Base-by-base conservation (phyloP, 2,113 vertebrate genomes). In the Oncorhynchus keta region DNA sequence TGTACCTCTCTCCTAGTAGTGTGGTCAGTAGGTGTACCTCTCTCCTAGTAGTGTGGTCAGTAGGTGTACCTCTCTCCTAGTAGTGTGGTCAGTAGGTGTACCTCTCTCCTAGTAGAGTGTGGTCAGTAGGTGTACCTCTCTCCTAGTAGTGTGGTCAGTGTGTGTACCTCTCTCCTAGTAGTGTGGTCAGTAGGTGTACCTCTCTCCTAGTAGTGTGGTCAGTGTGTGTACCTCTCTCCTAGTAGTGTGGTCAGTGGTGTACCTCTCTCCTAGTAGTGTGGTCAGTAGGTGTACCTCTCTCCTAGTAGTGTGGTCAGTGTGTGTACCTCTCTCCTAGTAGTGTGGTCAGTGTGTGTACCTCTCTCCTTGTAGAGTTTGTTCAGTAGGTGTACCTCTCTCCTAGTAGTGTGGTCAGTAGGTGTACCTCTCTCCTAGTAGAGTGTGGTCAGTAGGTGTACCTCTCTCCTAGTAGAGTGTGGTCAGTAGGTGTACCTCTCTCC, bases 71-170 rank as follows among this genome's bases (percentile, higher is more conserved):
- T 92, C 95, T 97, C 85, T 99, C 98, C 84, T 97, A 99, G 78
- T 99, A 99, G 61, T 84, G 97, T 97, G 85, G 95, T 97, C 79
- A 99, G 94, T 99, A 87, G 96, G 95, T 83, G 22, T 91, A 98
- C 98, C 97, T 92, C 95, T 97, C 85, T 99, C 98, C 84, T 97
- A 99, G 79, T 99, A n/a, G n/a, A 99, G 91, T 84, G 97, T 97
- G 85, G 95, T 97, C 79, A 99, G 94, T 99, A 87, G n/a, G n/a
- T n/a, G n/a, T n/a, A n/a, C n/a, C n/a, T n/a, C n/a, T n/a, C n/a
- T n/a, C n/a, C n/a, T n/a, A n/a, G n/a, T n/a, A n/a, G n/a, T 84
- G 97, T 97, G 85, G 95, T 97, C 79, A 99, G 94, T 99, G 87
- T 96, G 95, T 83, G 22, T 91, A n/a, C n/a, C n/a, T n/a, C n/a